phyloP scores from a whole-genome alignment of 2,888 invertebrate species.

The Oscheius myriophilus region DNA sequence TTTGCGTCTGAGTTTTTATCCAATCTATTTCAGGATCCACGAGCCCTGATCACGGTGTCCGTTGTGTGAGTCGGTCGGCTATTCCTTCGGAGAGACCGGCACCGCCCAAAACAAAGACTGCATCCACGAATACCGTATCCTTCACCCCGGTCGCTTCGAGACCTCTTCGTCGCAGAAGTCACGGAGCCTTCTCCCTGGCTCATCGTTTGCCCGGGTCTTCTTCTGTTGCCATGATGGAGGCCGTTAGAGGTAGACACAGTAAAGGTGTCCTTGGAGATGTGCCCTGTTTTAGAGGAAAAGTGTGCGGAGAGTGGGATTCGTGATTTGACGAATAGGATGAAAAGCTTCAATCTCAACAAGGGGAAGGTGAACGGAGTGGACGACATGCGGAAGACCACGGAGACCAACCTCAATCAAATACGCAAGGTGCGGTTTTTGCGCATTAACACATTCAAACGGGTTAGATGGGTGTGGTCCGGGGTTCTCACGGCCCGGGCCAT shows the following conservation, averaged over 20 bases:
- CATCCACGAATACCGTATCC: background rate
- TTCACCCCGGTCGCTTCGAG: too few species aligned
- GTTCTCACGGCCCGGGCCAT: too few species aligned
- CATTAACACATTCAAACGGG: too few species aligned
- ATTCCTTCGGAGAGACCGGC: background rate
- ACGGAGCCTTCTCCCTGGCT: constrained; percentile 17
- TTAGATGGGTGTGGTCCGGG: too few species aligned
- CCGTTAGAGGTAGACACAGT: constrained; percentile 19
- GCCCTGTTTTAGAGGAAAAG: constrained; percentile 8
- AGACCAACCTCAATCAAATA: constrained; percentile 31
- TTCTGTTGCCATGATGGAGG: constrained; percentile 25
- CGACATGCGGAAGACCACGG: constrained; percentile 34
- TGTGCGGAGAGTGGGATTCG: constrained; percentile 5
- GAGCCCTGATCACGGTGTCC: constrained; percentile 2
- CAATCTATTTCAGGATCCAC: background rate
- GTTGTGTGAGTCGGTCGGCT: constrained; percentile 10
- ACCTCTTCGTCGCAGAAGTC: constrained; percentile 8
- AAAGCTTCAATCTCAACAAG: background rate
- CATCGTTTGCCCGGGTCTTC: constrained; percentile 23
- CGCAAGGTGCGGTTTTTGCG: constrained; percentile 23
- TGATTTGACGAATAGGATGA: constrained; percentile 9
- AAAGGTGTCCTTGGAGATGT: background rate
- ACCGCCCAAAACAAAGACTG: constrained; percentile 1
- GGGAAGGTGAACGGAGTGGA: constrained; percentile 25
- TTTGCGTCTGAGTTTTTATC: too few species aligned